Conservation (phyloP, 2,113 vertebrate species). For the Ciconia boyciana region DNA sequence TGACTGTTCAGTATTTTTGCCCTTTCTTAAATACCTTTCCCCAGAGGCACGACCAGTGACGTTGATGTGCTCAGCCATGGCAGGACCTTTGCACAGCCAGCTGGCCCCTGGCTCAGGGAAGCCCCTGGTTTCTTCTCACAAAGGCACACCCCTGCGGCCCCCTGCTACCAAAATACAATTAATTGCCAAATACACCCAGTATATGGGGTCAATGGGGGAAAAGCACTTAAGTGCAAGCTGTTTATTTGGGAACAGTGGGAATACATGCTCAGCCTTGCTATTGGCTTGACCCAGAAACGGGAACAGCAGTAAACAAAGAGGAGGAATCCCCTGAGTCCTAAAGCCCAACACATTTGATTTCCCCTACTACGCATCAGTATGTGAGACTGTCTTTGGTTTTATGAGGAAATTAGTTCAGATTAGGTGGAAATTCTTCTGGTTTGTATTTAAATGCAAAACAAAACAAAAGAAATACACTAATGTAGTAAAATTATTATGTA, state of each 20-base stretch:
- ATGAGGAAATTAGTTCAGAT: neutral
- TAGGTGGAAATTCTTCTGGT: neutral
- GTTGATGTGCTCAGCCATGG: neutral
- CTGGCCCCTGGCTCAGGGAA: neutral
- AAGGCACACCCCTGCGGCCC: rapidly evolving
- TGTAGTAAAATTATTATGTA: neutral
- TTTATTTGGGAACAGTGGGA: neutral
- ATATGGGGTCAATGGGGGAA: too few species aligned
- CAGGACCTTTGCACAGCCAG: neutral
- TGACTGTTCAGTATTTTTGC: neutral
- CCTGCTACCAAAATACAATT: neutral
- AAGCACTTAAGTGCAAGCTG: neutral
- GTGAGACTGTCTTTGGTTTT: neutral
- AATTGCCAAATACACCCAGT: neutral
- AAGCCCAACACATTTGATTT: neutral
- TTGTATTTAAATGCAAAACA: neutral
- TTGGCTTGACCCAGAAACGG: neutral
- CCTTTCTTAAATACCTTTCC: neutral
- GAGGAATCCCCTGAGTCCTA: neutral
- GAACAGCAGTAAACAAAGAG: neutral
- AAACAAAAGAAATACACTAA: neutral
- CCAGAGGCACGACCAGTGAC: neutral
- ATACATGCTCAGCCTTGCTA: neutral
- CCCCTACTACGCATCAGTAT: too few species aligned
- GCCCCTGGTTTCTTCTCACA: too few species aligned